A percentile compares a stretch with the other conserved stretches of the same genome.
Conservation (phyloP, 2,888 invertebrate genomes). For the Tillus elongatus region DNA sequence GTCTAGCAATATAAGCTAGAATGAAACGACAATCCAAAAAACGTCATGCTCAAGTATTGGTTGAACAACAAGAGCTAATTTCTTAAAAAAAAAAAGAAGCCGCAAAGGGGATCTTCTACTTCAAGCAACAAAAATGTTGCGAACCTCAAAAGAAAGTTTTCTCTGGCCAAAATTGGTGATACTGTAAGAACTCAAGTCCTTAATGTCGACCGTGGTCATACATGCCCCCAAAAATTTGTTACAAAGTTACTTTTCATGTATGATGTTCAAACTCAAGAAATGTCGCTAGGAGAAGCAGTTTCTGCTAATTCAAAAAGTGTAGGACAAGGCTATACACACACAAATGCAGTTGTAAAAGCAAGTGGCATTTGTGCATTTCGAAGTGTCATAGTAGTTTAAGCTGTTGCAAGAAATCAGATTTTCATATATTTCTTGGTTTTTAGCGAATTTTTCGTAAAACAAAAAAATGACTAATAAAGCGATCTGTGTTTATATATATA, state of each 20-base stretch:
- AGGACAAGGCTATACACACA: constrained; percentile 20
- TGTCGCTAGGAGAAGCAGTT: constrained; percentile 22
- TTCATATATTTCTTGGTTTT: too few species aligned
- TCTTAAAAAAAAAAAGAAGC: constrained; percentile 17
- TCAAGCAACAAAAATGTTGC: constrained; percentile 13
- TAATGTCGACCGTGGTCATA: constrained; percentile 20
- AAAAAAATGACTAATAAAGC: too few species aligned
- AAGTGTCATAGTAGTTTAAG: constrained; percentile 21
- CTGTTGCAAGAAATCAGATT: constrained; percentile 15
- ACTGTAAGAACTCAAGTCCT: constrained; percentile 21
- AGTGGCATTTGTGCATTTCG: constrained; percentile 21
- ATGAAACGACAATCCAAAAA: too few species aligned
- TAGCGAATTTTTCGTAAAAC: too few species aligned
- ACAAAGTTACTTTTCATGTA: constrained; percentile 23
- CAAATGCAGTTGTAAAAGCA: constrained; percentile 22
- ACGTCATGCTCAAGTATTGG: constrained; percentile 19
- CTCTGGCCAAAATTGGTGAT: constrained; percentile 21
- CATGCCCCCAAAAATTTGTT: too few species aligned
- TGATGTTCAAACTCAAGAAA: constrained; percentile 21
- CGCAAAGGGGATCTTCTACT: constrained; percentile 17
- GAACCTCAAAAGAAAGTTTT: constrained; percentile 19
- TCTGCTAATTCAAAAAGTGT: constrained; percentile 20
- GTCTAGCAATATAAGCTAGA: too few species aligned
- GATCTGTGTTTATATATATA: too few species aligned
- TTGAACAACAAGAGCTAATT: constrained; percentile 18